phyloP scores from a whole-genome alignment of 2,113 vertebrate species.

The Odocoileus hemionus region DNA sequence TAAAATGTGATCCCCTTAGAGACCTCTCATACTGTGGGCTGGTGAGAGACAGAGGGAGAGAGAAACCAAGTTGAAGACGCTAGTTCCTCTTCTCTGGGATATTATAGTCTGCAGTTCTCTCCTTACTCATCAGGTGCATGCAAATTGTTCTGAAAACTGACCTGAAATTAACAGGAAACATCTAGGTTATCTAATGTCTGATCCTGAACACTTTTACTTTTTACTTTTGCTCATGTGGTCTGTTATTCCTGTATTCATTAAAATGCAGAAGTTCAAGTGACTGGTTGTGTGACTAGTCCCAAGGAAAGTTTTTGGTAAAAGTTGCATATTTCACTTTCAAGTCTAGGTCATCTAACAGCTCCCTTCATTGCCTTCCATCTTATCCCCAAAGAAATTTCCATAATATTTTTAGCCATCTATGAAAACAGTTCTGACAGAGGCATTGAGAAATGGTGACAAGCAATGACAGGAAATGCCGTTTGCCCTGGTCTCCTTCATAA shows the following conservation, averaged over 20 bases:
- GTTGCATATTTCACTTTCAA: constrained; percentile 16
- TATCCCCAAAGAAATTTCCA: constrained; percentile 11
- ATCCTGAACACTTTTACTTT: neutral
- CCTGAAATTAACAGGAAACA: neutral
- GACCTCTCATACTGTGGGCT: neutral
- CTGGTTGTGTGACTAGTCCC: neutral
- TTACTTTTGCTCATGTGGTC: neutral
- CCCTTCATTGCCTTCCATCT: neutral
- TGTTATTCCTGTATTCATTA: neutral
- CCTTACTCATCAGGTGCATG: neutral
- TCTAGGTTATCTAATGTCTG: neutral
- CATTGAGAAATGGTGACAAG: neutral
- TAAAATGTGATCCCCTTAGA: neutral
- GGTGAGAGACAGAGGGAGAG: neutral
- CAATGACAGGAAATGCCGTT: constrained; percentile 74
- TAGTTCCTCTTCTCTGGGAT: neutral
- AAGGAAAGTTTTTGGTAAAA: neutral
- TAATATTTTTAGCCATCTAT: constrained; percentile 42
- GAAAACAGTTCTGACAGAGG: constrained; percentile 27
- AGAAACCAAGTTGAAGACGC: neutral
- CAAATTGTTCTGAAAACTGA: constrained; percentile 1
- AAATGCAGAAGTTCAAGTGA: neutral
- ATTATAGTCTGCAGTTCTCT: neutral
- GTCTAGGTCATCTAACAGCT: neutral
- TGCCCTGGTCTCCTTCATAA: constrained; percentile 50